Evolutionary conservation across 2,797 vertebrate species (phyloP), one percentile per base, ranked within the genome.

Genomic region (Apogon hyalosoma): DNA sequence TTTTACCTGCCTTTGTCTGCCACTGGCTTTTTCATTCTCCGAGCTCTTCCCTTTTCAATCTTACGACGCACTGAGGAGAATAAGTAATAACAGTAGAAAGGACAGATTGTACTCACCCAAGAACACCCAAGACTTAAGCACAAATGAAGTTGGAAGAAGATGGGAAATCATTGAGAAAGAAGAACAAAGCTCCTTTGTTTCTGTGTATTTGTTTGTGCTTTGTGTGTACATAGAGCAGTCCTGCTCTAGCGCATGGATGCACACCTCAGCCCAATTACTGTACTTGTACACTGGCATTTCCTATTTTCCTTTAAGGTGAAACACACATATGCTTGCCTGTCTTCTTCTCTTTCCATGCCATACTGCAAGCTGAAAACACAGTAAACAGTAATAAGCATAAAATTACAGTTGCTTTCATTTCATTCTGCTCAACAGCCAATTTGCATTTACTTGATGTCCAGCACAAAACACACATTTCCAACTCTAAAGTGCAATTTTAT

Each of bases 221-320:
- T 56, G 6, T 40, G 46, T 42, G 8, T 13, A 39, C 21, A 62
- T n/a, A 36, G 19, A 31, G 16, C 24, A 59, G 45, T 50, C 45
- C 4, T 38, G 16, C 52, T 7, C 16, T 13, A 31, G 54, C 65
- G 21, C 61, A 42, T n/a, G 43, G 45, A 80, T 71, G 46, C 75
- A 42, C 68, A 79, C 55, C 77, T 75, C 52, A 60, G 57, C 14
- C 68, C 69, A 70, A 50, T 85, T 79, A 85, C 38, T 36, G 50
- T 78, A 85, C 38, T 36, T 53, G 53, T 15, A 63, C 33, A 68
- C 47, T 11, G 1, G 3, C 28, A 52, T 60, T 63, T 68, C 43
- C 55, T 79, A 13, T 61, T 59, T 36, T 13, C 11, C 43, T 62
- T 4, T 19, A 12, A 50, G 53, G 42, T 18, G n/a, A 57, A 69